These are phyloP conservation scores for Ptychoptera contaminata DNA, from an alignment of 2,888 invertebrate genomes.

Conservation along the genomic window DNA sequence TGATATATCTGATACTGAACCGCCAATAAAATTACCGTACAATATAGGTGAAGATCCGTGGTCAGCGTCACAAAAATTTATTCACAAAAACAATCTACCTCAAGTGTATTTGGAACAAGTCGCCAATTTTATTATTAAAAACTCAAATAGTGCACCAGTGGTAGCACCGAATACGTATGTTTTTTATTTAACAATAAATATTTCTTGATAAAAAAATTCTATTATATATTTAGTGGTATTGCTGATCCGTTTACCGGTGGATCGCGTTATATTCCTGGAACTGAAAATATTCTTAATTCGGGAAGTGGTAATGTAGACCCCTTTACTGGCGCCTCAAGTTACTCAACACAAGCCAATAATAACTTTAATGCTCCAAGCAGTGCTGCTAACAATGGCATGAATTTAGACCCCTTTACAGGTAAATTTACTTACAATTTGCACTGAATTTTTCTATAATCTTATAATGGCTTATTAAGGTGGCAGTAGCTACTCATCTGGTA, in stretches of 20 bases:
- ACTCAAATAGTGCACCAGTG: slow-evolving; percentile 33
- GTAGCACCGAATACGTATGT: slow-evolving; percentile 9
- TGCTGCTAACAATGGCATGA: slow-evolving; percentile 14
- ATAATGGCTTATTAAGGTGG: not conserved
- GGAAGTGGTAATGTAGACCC: slow-evolving; percentile 35
- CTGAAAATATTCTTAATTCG: slow-evolving; percentile 12
- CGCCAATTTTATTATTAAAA: slow-evolving; percentile 80
- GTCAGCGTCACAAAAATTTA: slow-evolving; percentile 78
- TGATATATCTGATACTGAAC: slow-evolving; percentile 83
- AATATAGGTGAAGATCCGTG: slow-evolving; percentile 86
- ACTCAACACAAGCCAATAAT: slow-evolving; percentile 39
- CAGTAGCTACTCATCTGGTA: slow-evolving; percentile 2
- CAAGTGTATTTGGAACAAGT: slow-evolving; percentile 81
- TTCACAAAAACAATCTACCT: slow-evolving; percentile 68
- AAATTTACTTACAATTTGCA: slow-evolving; percentile 6
- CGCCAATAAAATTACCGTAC: slow-evolving; percentile 79
- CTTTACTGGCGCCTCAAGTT: slow-evolving; percentile 52
- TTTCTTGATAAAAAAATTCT: not conserved
- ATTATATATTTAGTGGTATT: slow-evolving; percentile 24
- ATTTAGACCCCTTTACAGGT: slow-evolving; percentile 13
- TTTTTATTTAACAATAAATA: no score
- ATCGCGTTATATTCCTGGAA: slow-evolving; percentile 47
- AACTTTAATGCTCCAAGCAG: slow-evolving; percentile 14
- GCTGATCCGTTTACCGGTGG: slow-evolving; percentile 56
- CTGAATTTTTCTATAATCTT: not conserved